These are phyloP conservation scores for Redunca redunca DNA, from an alignment of 2,113 vertebrate genomes.

Conservation along the genomic window DNA sequence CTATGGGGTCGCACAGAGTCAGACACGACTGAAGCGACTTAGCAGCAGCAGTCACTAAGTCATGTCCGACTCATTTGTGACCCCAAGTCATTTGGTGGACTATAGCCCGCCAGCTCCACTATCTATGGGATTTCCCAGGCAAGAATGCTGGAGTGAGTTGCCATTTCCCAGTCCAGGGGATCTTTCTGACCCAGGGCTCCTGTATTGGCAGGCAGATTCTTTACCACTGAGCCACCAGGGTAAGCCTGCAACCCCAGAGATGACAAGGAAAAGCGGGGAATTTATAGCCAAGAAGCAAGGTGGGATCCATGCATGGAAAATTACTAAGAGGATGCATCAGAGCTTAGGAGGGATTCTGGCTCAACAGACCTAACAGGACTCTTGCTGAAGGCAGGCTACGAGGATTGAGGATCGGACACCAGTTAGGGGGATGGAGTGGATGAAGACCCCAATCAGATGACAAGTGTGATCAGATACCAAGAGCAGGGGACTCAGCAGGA, in stretches of 20 bases:
- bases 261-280: neutral
- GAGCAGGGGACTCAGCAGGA: neutral
- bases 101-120: neutral
- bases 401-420: neutral
- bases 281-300: neutral
- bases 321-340: neutral
- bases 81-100: neutral
- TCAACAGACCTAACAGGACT: neutral
- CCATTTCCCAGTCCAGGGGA: neutral
- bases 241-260: neutral
- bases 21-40: too few relatives aligned
- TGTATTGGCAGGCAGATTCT: neutral
- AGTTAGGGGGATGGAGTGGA: neutral
- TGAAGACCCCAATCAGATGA: neutral
- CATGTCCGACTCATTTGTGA: neutral
- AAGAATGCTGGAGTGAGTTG: neutral
- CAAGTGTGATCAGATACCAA: neutral
- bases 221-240: neutral
- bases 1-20: too few relatives aligned
- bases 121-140: neutral
- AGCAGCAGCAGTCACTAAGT: neutral
- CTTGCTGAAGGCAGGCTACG: neutral
- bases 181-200: neutral
- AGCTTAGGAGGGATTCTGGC: neutral
- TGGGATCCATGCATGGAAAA: neutral